phyloP scores from a whole-genome alignment of 1,140 invertebrate genomes.

The Neuroterus valhalla region DNA sequence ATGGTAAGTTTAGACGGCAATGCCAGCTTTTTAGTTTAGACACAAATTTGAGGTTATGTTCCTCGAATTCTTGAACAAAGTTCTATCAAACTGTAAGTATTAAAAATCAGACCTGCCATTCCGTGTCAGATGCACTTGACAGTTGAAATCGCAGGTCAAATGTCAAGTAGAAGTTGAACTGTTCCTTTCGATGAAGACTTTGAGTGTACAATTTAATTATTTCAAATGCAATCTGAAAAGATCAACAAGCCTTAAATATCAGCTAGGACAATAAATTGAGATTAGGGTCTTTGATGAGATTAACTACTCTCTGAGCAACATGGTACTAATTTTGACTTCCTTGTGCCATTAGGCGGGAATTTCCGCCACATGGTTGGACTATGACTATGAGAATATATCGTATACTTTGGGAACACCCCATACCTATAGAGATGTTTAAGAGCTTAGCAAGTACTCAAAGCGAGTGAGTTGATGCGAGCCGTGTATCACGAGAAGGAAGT shows the following conservation, averaged over 20 bases:
- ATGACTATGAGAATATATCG: conserved; percentile 10
- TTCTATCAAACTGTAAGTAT: not conserved
- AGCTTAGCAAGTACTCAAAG: conserved; percentile 71
- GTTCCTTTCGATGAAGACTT: conserved; percentile 5
- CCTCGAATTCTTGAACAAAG: too few species aligned
- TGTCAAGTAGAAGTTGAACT: conserved; percentile 18
- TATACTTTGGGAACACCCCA: conserved; percentile 69
- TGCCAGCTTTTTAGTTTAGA: too few species aligned
- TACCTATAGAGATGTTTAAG: conserved; percentile 71
- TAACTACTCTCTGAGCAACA: not conserved
- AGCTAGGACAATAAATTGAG: conserved; percentile 14
- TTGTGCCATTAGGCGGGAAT: not conserved
- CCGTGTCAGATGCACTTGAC: conserved; percentile 11
- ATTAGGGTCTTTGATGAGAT: conserved; percentile 8
- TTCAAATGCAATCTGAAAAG: conserved; percentile 20
- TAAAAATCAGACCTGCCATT: not conserved
- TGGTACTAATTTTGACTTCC: conserved; percentile 12
- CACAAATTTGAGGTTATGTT: too few species aligned
- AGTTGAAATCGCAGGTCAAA: conserved; percentile 3
- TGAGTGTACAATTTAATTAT: not conserved
- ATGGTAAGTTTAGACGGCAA: too few species aligned
- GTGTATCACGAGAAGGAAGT: conserved; percentile 76
- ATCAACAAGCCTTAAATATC: conserved; percentile 15
- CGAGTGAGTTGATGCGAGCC: conserved; percentile 74
- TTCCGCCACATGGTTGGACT: not conserved